Evolutionary conservation across 2,888 invertebrate genomes (phyloP).

Genomic region (Meliscaeva auricollis): DNA sequence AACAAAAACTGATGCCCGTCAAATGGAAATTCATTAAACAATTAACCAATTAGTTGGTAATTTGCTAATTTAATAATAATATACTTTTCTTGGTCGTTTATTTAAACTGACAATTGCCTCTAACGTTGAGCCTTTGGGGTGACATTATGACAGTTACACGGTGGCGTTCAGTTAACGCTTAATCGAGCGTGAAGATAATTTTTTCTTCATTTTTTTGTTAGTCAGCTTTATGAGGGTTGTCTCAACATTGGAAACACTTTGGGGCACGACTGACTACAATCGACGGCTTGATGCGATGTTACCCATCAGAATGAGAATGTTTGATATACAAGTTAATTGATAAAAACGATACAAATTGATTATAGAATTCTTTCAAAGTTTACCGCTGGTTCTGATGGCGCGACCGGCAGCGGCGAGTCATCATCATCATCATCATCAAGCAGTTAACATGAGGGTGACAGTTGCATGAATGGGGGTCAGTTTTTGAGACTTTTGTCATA

Average conservation of each 20-base stretch:
- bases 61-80: slow-evolving; percentile 60
- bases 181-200: slow-evolving; percentile 48
- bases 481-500: slow-evolving; percentile 45
- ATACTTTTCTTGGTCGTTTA: slow-evolving; percentile 35
- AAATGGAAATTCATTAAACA: slow-evolving; percentile 63
- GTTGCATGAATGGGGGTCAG: slow-evolving; percentile 66
- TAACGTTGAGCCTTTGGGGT: slow-evolving; percentile 18
- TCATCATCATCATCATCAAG: slow-evolving; percentile 1
- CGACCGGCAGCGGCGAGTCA: slow-evolving; percentile 36
- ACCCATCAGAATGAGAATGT: slow-evolving; percentile 9
- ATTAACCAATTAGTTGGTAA: slow-evolving; percentile 69
- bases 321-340: slow-evolving; percentile 64
- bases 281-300: background rate
- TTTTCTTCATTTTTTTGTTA: slow-evolving; percentile 9
- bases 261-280: background rate
- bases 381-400: slow-evolving; percentile 44
- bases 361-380: slow-evolving; percentile 54
- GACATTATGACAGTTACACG: slow-evolving; percentile 36
- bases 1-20: too few species aligned
- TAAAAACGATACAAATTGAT: slow-evolving; percentile 28
- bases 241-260: slow-evolving; percentile 24
- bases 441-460: slow-evolving; percentile 42
- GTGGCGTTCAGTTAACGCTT: slow-evolving; percentile 1
- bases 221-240: slow-evolving; percentile 52
- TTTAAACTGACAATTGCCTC: slow-evolving; percentile 35